Evolutionary conservation across 2,888 invertebrate species (phyloP), one percentile per base, ranked within the genome.

Genomic region (Bombylius discolor): DNA sequence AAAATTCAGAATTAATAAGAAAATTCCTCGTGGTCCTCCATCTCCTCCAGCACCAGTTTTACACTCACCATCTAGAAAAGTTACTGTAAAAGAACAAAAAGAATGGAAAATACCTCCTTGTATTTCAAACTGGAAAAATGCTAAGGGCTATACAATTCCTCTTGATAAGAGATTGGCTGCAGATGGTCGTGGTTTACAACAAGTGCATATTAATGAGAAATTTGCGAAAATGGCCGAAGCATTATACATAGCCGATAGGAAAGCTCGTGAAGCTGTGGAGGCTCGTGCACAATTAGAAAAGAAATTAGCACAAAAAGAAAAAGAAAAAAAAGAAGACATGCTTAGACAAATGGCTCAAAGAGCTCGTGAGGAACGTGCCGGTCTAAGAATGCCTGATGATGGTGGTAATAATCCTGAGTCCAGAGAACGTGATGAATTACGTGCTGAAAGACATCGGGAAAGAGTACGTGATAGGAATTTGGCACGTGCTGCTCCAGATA

Each of bases 61-160:
- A 74, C 99, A 99, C 76, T 98, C 97, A 0, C 99, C 99, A 0
- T 96, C 98, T 0, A 80, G 98, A 54, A 88, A 98, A 70, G 95
- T 96, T 0, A 96, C 98, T 4, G 97, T 97, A 0, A 97, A 98
- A 69, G 99, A 99, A 70, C 99, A 99, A 70, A 87, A 96, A 59
- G 99, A 99, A 72, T 99, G 99, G 99, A 98, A 98, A 76, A 81
- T 82, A 56, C 99, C 99, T 8, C 99, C 99, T 0, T 99, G 98
- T 66, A 97, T 99, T 61, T 94, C 93, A 0, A 99, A 99, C 70
- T 99, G 99, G 99, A 99, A 99, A 77, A 99, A 99, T 73, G 92
- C 97, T 5, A 97, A 96, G 73, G 85, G 88, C 65, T 96, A 96
- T 77, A 99, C 98, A 0, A 97, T 99, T 63, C 98, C 98, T 0